Base-by-base conservation (phyloP, 2,113 vertebrate genomes). In the Lagopus leucura region DNA sequence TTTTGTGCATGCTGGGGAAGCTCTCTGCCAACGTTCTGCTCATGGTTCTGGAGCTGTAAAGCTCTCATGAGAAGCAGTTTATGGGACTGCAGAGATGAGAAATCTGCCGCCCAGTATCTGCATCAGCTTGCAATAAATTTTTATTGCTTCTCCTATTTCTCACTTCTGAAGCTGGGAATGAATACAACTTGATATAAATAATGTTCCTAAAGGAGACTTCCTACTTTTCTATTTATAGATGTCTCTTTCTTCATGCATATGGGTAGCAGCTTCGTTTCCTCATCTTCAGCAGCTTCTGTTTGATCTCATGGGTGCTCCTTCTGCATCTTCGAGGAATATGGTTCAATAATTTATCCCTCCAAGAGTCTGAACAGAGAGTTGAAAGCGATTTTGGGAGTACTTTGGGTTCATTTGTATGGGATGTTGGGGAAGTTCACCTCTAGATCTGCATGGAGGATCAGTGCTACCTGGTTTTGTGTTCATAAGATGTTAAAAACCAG, bases 211-310 rank as follows among this genome's bases (percentile, higher is more conserved):
- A 91, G 93, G 91, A 73, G 82, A 14, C 43, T 95, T 85, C 95
- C 94, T 88, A 48, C 66, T 76, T 66, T 2, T 66, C 92, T 95
- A 70, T 96, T 95, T 91, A 66, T 85, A 72, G 89, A 55, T 18
- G 47, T 24, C 65, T 52, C 74, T 86, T 45, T 86, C 65, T 91
- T 69, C 2, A 5, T 89, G 78, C 95, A 96, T 95, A 57, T 95
- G 95, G 94, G 70, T 40, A 87, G 82, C 95, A 95, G 94, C 94
- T 96, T 96, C 42, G 9, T 24, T 47, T 72, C 30, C 77, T 77
- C 78, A 12, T 72, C 74, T 71, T 40, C 54, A 36, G 77, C 84
- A 93, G 89, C 91, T 91, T 66, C 91, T 63, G 78, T 89, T 91
- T 92, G 91, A 95, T 95, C 92, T 92, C 36, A 2, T 50, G 94